Evolutionary conservation across 2,888 invertebrate species (phyloP).

Genomic region (Acronicta leporina): DNA sequence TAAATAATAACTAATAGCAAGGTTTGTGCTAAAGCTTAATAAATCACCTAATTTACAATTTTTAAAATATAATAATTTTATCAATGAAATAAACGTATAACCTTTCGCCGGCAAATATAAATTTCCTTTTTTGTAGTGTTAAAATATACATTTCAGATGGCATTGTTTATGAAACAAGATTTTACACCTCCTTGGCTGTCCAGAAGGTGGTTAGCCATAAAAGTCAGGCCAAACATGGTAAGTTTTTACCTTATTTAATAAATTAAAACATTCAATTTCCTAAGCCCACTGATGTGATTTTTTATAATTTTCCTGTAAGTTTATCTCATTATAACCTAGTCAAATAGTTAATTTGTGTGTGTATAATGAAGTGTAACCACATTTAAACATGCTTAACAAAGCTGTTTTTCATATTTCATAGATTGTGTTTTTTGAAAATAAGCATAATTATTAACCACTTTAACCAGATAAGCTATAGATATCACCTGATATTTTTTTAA

Average conservation of each 20-base stretch:
- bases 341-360: no score
- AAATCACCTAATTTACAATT: not conserved
- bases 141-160: constrained; percentile 76
- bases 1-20: constrained; percentile 19
- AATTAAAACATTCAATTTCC: no score
- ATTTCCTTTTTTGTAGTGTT: not conserved
- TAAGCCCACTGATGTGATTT: no score
- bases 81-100: not conserved
- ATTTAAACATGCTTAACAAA: no score
- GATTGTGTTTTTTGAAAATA: no score
- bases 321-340: no score
- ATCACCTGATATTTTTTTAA: no score
- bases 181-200: constrained; percentile 79
- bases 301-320: no score
- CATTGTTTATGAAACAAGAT: constrained; percentile 81
- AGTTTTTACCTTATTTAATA: constrained; percentile 19
- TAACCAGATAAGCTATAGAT: no score
- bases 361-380: no score
- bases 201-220: constrained; percentile 79
- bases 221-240: constrained; percentile 83
- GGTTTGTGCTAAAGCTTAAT: not conserved
- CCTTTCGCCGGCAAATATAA: constrained; percentile 16
- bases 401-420: no score
- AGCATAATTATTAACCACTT: no score
- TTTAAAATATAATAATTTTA: not conserved